A percentile compares a stretch with the other conserved stretches of the same genome.
Evolutionary conservation across 2,888 invertebrate species (phyloP).

Genomic region (Apotomis capreana): DNA sequence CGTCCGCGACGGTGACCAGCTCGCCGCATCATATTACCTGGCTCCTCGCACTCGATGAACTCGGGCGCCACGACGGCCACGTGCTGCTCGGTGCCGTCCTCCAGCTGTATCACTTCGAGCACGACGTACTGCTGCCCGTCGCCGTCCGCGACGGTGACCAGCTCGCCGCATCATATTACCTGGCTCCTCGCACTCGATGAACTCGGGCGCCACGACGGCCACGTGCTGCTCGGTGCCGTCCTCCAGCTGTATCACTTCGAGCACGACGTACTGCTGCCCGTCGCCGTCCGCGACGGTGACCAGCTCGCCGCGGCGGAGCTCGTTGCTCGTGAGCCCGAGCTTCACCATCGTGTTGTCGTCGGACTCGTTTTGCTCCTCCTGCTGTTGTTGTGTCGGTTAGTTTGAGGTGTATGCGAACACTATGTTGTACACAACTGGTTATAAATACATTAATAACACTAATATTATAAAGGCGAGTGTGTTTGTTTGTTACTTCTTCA

Average conservation of each 20-base stretch:
- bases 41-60: conserved; percentile 59
- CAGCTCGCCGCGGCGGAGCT: conserved; percentile 64
- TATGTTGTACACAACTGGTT: too few species aligned
- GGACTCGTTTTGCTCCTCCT: background rate
- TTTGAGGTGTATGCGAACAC: too few species aligned
- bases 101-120: conserved; percentile 93
- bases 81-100: conserved; percentile 85
- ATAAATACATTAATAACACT: too few species aligned
- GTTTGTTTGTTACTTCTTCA: too few species aligned
- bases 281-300: conserved; percentile 68
- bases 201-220: conserved; percentile 79
- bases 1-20: conserved; percentile 66
- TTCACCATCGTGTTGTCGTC: conserved; percentile 59
- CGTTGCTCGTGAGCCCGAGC: conserved; percentile 54
- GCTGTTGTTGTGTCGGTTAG: background rate
- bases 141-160: conserved; percentile 67
- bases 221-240: conserved; percentile 85
- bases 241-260: conserved; percentile 93
- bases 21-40: conserved; percentile 57
- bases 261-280: conserved; percentile 94
- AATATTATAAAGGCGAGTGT: too few species aligned
- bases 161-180: conserved; percentile 58
- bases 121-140: conserved; percentile 93
- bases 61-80: conserved; percentile 83
- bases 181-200: conserved; percentile 58